Base-by-base conservation (phyloP, 1,140 invertebrate species). In the Drosophila lacertosa region DNA sequence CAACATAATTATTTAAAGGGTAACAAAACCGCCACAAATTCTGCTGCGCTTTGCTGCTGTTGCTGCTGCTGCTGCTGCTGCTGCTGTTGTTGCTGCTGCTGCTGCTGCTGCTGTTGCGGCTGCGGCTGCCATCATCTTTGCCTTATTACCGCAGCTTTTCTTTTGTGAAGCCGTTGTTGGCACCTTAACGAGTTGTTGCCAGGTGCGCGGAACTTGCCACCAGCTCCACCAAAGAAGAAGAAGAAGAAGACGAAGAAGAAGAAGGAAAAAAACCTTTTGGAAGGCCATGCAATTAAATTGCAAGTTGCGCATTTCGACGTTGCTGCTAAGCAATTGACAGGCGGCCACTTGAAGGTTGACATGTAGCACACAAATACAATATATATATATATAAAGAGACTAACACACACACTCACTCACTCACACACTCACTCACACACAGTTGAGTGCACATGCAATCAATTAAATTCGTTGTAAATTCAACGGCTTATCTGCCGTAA, bases 381-480 rank as follows among this genome's bases (percentile, higher is more conserved):
- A 45, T 59, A 50, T 42, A 47, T 29, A 63, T 15, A 62, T 18
- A 9, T 24, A 51, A 15, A 20, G 26, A 7, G 26, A 29, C 7
- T 29, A 29, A 29, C 26, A 29, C n/a, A 26, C 26, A 40, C 39
- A 57, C 18, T 37, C 65, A 37, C 13, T 50, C 32, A 35, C 4
- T 7, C 33, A 4, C 22, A 16, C 35, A 47, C 26, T 40, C 54
- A 32, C 32, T 15, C 7, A 50, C 29, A 47, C 32, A 54, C 65
- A 74, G 58, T 62, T 55, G 66, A 75, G 62, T 88, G 78, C 75
- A 81, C 82, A 82, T 86, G 82, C 81, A 86, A 86, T 86, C 82
- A 86, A 86, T 86, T 86, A 88, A 86, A 88, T 88, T 88, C 77
- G 81, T 88, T 86, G 81, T 86, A 86, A 86, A 86, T 86, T 86